Base-by-base conservation (phyloP, 2,888 invertebrate genomes). In the Salpingus planirostris region DNA sequence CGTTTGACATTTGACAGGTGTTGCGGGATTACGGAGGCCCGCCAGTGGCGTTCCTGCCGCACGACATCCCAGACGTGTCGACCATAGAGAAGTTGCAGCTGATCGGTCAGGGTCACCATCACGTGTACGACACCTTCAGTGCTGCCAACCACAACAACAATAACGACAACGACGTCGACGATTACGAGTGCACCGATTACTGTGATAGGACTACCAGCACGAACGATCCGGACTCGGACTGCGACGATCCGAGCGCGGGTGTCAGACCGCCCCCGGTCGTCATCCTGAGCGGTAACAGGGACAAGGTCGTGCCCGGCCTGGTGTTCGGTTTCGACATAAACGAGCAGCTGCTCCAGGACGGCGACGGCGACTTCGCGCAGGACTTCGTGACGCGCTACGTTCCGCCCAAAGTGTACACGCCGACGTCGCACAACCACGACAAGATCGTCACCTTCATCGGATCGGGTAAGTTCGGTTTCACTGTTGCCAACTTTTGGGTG, bases 271-370 rank as follows among this genome's bases (percentile, higher is more conserved):
- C 85, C 32, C 76, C 85, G 30, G 86, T 86, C 40, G 76, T 82
- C 39, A 78, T 86, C 55, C 66, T 83, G 44, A 74, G 80, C 59
- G 76, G 79, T 53, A 26, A 37, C 15, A 68, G 69, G 40, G 58
- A 61, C 32, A 69, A 69, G 44, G 71, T 71, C 43, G 74, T 80
- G 63, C 44, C 52, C 54, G 80, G 78, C 51, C 73, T 87, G 35
- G 85, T 84, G 21, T 89, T 89, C 62, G 85, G 85, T 8, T 84
- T 84, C 64, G 84, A 81, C 56, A 68, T 84, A 38, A 82, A 84
- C 64, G 79, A 82, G 62, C 77, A 79, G 59, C 68, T 84, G 51
- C 65, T 83, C 50, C 67, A 69, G n/a, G 59, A 60, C 27, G 15
- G 10, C 13, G 13, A 12, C 6, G 8, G 21, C 11, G 29, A 29